Percentiles rank a stretch among this genome's conserved stretches.
Evolutionary conservation across 2,888 invertebrate species (phyloP).

Genomic region (Eledona agricola): DNA sequence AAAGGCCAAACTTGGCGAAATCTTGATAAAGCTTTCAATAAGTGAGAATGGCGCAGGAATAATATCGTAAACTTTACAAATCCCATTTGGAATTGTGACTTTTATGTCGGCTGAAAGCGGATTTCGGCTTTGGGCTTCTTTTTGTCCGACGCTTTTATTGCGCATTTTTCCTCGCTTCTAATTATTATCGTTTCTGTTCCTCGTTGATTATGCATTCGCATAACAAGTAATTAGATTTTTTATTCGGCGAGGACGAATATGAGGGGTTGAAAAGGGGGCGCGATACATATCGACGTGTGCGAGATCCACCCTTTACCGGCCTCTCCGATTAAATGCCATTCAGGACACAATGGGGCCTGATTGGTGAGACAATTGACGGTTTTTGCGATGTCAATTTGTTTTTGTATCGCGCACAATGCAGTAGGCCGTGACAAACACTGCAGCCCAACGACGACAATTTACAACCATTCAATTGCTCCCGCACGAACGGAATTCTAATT

Average conservation of each 20-base stretch:
- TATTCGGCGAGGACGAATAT: slow-evolving; percentile 16
- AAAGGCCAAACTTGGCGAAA: slow-evolving; percentile 58
- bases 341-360: slow-evolving; percentile 60
- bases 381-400: slow-evolving; percentile 64
- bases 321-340: slow-evolving; percentile 61
- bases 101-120: slow-evolving; percentile 63
- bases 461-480: slow-evolving; percentile 58
- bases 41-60: slow-evolving; percentile 63
- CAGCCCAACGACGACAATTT: slow-evolving; percentile 59
- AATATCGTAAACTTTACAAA: slow-evolving; percentile 65
- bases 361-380: slow-evolving; percentile 64
- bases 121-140: slow-evolving; percentile 62
- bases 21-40: slow-evolving; percentile 62
- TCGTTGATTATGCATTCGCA: too few species aligned
- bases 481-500: slow-evolving; percentile 62
- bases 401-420: slow-evolving; percentile 60
- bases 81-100: slow-evolving; percentile 65
- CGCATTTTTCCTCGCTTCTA: slow-evolving; percentile 38
- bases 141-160: slow-evolving; percentile 51
- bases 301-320: slow-evolving; percentile 54
- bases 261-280: slow-evolving; percentile 16
- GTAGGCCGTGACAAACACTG: slow-evolving; percentile 60
- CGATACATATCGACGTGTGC: slow-evolving; percentile 15
- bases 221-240: too few species aligned
- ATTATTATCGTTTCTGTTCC: slow-evolving; percentile 37